phyloP scores from a whole-genome alignment of 2,888 invertebrate genomes.

The Vannuccia rotundouncinata region DNA sequence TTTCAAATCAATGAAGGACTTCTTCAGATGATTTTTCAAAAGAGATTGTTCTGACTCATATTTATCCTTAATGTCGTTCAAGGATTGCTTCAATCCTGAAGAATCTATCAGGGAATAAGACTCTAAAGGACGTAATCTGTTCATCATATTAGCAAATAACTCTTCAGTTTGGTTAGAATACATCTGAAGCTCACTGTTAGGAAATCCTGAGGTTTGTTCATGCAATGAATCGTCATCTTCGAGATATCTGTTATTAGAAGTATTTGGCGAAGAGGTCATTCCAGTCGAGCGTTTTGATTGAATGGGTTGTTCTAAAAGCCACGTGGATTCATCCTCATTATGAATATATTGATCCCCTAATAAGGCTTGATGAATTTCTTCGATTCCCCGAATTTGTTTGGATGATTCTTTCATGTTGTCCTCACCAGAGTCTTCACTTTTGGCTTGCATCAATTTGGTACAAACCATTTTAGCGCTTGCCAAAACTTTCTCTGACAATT shows the following conservation, averaged over 20 bases:
- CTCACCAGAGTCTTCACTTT: not conserved
- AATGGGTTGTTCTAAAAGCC: not conserved
- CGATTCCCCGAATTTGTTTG: not conserved
- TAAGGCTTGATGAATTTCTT: not conserved
- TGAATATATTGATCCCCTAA: not conserved
- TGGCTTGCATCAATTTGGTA: not conserved
- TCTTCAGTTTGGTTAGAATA: not conserved
- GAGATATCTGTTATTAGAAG: not conserved
- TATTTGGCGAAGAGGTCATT: not conserved
- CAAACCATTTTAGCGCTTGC: not conserved
- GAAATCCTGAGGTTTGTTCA: not conserved
- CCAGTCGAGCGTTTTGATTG: not conserved
- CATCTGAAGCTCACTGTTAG: not conserved
- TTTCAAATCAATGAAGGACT: not conserved
- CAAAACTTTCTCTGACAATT: not conserved
- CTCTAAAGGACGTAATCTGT: not conserved
- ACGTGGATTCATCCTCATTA: not conserved
- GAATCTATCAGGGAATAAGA: not conserved
- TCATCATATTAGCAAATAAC: not conserved
- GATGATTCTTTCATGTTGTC: not conserved
- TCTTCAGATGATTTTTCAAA: not conserved
- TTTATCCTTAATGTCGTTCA: not conserved
- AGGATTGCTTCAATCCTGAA: not conserved
- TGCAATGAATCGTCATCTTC: not conserved
- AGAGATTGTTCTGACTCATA: not conserved